Evolutionary conservation across 2,113 vertebrate species (phyloP), one percentile per base, ranked within the genome.

Genomic region (Mugil cephalus): DNA sequence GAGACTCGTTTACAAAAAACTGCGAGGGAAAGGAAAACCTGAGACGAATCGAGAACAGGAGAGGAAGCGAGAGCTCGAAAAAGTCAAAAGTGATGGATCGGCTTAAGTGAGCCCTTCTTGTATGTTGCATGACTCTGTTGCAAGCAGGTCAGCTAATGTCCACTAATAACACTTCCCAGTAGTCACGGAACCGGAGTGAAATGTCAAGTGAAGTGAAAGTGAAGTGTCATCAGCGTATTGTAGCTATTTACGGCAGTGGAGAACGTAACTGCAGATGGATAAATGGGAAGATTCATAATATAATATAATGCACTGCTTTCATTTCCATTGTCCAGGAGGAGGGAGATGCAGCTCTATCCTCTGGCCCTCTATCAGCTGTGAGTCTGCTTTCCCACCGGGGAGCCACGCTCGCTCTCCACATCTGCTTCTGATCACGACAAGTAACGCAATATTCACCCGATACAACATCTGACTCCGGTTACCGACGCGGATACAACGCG

Each of bases 361-460:
- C 52, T 73, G n/a, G 63, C 52, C 56, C 34, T 52, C 74, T 46
- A 43, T 67, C 58, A 64, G 64, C 67, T 65, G 19, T 30, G 13
- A 43, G 39, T 61, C 1, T 54, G 30, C 7, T 43, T 40, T 53
- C 39, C 39, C 65, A 54, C 24, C 59, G 19, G 65, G 66, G 40
- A 64, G 40, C 45, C 64, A 34, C 53, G 24, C n/a, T 61, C 38
- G 39, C 18, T 60, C 39, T 35, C 38, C 68, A 80, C 88, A 89
- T 84, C 88, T 87, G 84, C 58, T 85, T 61, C 51, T 77, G 69
- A 75, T 80, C 43, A 15, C 14, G 48, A 80, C 74, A 72, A 59
- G 35, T 24, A 70, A 72, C 6, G 55, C 18, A 84, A 55, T 62
- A 72, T 74, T 74, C 46, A 60, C 47, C 43, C 40, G 42, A 69